These are phyloP conservation scores for Drosophila ogumai DNA, from an alignment of 1,140 invertebrate genomes.

Conservation along the genomic window DNA sequence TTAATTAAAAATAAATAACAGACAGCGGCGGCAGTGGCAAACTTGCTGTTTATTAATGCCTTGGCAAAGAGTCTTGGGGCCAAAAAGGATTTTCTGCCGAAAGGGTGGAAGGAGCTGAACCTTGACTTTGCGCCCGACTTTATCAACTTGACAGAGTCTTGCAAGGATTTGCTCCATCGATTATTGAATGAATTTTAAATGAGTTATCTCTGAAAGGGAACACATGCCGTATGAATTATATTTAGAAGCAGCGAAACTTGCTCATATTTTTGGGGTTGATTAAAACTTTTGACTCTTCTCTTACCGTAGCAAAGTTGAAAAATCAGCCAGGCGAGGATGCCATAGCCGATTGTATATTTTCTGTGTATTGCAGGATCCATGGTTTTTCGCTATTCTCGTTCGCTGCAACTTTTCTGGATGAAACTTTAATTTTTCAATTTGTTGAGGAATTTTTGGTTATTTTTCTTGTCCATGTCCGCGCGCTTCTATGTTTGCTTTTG, in stretches of 20 bases:
- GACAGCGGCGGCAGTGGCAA: slow-evolving; percentile 35
- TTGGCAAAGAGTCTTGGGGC: slow-evolving; percentile 20
- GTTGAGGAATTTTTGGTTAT: slow-evolving; percentile 73
- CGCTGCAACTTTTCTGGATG: slow-evolving; percentile 33
- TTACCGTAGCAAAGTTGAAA: slow-evolving; percentile 35
- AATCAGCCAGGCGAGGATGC: slow-evolving; percentile 17
- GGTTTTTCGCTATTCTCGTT: slow-evolving; percentile 16
- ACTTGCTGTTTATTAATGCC: slow-evolving; percentile 72
- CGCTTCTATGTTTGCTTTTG: slow-evolving; percentile 59
- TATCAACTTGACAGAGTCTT: slow-evolving; percentile 23
- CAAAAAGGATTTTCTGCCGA: slow-evolving; percentile 3
- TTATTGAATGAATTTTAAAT: slow-evolving; percentile 50
- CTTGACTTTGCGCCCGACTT: slow-evolving; percentile 41
- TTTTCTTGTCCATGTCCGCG: slow-evolving; percentile 49
- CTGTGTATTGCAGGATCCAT: slow-evolving; percentile 24
- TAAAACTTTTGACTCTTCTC: slow-evolving; percentile 28
- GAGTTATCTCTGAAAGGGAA: slow-evolving; percentile 17
- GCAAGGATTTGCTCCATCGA: slow-evolving; percentile 18
- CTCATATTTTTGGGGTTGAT: slow-evolving; percentile 13
- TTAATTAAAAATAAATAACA: slow-evolving; percentile 80
- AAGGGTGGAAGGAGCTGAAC: slow-evolving; percentile 7
- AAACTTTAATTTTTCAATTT: slow-evolving; percentile 83
- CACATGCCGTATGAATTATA: slow-evolving; percentile 32
- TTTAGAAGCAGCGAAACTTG: slow-evolving; percentile 5
- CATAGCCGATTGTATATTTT: slow-evolving; percentile 8